Conservation (phyloP, 2,888 invertebrate genomes). For the Diplolepis rosae region DNA sequence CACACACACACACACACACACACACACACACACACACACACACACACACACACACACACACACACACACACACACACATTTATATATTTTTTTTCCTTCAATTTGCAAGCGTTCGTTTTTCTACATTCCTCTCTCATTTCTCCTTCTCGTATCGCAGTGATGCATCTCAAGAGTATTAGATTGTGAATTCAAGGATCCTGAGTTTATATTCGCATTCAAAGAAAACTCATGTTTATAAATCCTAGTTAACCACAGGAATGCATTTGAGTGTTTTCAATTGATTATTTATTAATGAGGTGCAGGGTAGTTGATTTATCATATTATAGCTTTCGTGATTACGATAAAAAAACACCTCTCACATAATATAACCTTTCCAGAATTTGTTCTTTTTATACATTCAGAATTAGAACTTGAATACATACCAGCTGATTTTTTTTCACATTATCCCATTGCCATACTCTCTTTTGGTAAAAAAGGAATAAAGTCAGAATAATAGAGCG, state of each 20-base stretch:
- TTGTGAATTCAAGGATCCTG: neutral
- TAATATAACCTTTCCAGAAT: neutral
- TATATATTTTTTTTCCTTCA: conserved; percentile 14
- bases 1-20: too few species aligned
- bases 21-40: too few species aligned
- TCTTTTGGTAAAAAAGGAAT: conserved; percentile 29
- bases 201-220: neutral
- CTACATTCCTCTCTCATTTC: conserved; percentile 10
- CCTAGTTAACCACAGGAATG: neutral
- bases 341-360: neutral
- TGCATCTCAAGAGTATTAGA: conserved; percentile 9
- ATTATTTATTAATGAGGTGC: neutral
- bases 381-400: neutral
- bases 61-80: too few species aligned
- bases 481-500: conserved; percentile 62
- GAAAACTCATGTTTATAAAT: neutral
- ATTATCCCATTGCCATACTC: neutral
- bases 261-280: neutral
- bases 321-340: neutral
- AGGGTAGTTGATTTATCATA: neutral
- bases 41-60: too few species aligned
- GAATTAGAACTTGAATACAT: neutral
- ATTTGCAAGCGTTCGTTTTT: conserved; percentile 5
- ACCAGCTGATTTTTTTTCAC: neutral
- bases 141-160: neutral